Evolutionary conservation across 2,888 invertebrate species (phyloP).

Genomic region (Erpobdella octoculata): DNA sequence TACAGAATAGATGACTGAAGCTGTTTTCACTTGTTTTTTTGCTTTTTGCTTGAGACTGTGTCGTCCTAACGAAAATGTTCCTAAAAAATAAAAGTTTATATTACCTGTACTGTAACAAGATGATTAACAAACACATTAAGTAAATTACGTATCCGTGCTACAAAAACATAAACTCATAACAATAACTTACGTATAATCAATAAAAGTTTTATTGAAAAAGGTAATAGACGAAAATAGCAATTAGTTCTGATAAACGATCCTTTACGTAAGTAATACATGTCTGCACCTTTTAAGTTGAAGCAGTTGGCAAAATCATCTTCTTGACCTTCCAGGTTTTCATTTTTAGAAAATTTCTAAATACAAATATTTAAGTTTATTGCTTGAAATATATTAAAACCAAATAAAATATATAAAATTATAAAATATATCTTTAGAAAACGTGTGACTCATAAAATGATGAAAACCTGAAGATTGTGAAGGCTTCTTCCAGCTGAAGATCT

Average conservation of each 20-base stretch:
- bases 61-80: background rate
- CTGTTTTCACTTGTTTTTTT: no score
- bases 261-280: background rate
- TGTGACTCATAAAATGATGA: no score
- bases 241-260: no score
- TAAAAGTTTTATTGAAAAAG: no score
- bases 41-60: background rate
- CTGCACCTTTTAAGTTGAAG: background rate
- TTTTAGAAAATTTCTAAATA: background rate
- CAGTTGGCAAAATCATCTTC: background rate
- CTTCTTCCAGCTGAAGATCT: background rate
- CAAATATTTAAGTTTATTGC: background rate
- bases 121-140: no score
- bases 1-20: no score
- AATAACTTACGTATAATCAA: no score
- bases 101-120: no score
- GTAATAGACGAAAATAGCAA: no score
- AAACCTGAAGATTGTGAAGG: background rate
- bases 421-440: no score
- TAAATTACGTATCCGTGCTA: no score
- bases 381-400: background rate
- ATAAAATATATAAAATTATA: background rate
- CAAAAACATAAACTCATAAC: no score
- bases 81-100: background rate
- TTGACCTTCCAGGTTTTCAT: background rate